These are phyloP conservation scores for Xerus rutilus DNA, from an alignment of 2,797 vertebrate genomes.

Conservation along the genomic window DNA sequence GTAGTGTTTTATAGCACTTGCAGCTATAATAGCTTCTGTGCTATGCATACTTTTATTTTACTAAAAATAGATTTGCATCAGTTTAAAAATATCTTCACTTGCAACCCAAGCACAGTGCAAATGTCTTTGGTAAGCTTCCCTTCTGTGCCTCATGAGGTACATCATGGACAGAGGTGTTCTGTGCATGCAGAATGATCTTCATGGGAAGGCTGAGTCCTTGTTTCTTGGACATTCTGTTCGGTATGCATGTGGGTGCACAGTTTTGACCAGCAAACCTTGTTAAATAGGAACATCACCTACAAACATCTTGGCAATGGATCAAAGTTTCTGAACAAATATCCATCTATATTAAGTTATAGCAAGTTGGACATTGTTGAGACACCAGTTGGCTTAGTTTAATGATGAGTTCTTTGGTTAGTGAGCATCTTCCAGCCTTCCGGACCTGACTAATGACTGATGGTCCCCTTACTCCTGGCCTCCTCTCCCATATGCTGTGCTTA, in stretches of 20 bases:
- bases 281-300: slow-evolving; percentile 57
- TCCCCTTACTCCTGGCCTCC: not conserved
- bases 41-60: not conserved
- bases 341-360: not conserved
- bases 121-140: not conserved
- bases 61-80: not conserved
- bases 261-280: slow-evolving; percentile 5
- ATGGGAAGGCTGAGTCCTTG: not conserved
- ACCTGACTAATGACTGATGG: not conserved
- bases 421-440: not conserved
- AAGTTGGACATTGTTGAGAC: not conserved
- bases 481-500: too few species aligned
- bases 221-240: not conserved
- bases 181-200: not conserved
- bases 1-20: not conserved
- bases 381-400: not conserved
- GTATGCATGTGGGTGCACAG: not conserved
- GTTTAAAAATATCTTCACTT: not conserved
- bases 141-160: not conserved
- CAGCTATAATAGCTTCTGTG: not conserved
- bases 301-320: not conserved
- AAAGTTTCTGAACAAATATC: not conserved
- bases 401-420: not conserved
- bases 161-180: not conserved
- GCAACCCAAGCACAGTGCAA: rapidly evolving